Base-by-base conservation (phyloP, 1,140 invertebrate species). In the Antheraea pernyi region DNA sequence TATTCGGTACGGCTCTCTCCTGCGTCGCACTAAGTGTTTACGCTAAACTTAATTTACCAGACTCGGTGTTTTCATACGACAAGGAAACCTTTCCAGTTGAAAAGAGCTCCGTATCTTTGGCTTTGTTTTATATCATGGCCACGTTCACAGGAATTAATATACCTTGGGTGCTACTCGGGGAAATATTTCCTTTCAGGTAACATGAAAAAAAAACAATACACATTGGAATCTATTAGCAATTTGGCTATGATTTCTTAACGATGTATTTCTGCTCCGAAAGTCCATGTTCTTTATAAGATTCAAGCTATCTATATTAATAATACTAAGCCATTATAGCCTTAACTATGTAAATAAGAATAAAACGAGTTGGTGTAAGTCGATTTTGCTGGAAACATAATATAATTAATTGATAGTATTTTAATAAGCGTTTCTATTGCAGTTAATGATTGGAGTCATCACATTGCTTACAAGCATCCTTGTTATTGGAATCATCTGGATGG, bases 401-500 rank as follows among this genome's bases (percentile, higher is more conserved):
- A 30, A 30, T 30, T 4, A 30, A 30, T 30, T 30, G 22, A 30
- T 30, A 30, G 22, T 30, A 1, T 2, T 30, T 30, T 30, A 30
- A 30, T 30, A 30, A 30, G 22, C 22, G 4, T 30, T 30, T 53
- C 16, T 53, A 13, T 85, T 85, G 39, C 80, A 93, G 92, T 72
- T 93, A 18, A 82, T 88, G 70, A 85, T 90, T 0, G 91, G 89
- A n/a, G 68, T 88, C 0, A 81, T 92, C 18, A 86, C 87, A 19
- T 78, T 93, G 13, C 1, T 87, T 10, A 82, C 81, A 0, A 79
- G 79, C 9, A 62, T 91, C 0, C 10, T 89, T 0, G 73, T 85
- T 7, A 79, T 93, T 37, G 73, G 93, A 9, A 83, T 95, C 19
- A 94, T 95, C 68, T 94, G 95, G 78, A 80, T 93, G 76, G 74